These are phyloP conservation scores for Serrognathus titanus DNA, from an alignment of 2,888 invertebrate species.

Conservation along the genomic window DNA sequence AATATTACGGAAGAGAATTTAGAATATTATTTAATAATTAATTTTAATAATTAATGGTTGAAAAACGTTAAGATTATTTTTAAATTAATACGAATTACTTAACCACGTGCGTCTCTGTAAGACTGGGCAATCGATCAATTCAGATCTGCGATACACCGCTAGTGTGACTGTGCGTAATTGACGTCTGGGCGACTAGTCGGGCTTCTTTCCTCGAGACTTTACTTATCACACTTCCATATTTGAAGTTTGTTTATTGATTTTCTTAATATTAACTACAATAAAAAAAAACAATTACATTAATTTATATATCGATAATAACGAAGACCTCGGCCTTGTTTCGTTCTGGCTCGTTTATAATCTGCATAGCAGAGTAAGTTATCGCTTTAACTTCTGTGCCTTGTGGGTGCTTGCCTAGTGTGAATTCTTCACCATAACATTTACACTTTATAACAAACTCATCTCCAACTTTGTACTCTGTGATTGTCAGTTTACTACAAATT, in stretches of 20 bases:
- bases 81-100: too few species aligned
- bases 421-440: conserved; percentile 89
- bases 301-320: conserved; percentile 95
- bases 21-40: too few species aligned
- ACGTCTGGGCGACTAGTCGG: too few species aligned
- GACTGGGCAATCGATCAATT: too few species aligned
- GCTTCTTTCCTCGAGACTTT: too few species aligned
- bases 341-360: conserved; percentile 72
- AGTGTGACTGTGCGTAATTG: too few species aligned
- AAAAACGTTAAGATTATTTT: too few species aligned
- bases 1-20: too few species aligned
- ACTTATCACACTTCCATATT: too few species aligned
- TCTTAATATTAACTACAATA: neutral
- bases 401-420: conserved; percentile 88
- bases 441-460: conserved; percentile 79
- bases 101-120: too few species aligned
- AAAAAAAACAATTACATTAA: neutral
- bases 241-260: neutral
- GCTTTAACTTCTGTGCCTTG: conserved; percentile 99
- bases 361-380: conserved; percentile 99
- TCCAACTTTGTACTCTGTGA: conserved; percentile 76
- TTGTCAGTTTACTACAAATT: conserved; percentile 81
- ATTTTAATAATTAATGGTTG: too few species aligned
- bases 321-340: conserved; percentile 75
- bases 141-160: too few species aligned